Evolutionary conservation across 2,888 invertebrate genomes (phyloP).

Genomic region (Rapana venosa): DNA sequence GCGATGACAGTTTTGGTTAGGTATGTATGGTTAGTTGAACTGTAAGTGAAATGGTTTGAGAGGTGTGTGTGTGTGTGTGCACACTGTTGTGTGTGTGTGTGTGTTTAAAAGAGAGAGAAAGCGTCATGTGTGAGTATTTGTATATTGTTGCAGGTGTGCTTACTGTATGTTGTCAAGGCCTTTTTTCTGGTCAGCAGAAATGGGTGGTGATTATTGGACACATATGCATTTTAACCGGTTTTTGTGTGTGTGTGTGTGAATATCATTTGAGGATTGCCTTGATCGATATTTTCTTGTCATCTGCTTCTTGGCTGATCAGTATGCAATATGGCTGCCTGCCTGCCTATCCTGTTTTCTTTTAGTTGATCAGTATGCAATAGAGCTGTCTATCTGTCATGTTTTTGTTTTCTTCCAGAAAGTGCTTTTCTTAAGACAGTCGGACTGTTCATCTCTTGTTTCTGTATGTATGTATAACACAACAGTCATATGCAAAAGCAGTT

Average conservation of each 20-base stretch:
- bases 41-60: too few species aligned
- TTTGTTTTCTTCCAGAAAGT: too few species aligned
- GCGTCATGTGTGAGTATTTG: neutral
- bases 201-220: neutral
- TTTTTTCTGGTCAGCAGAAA: neutral
- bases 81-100: too few species aligned
- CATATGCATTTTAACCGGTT: neutral
- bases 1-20: too few species aligned
- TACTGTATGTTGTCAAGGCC: neutral
- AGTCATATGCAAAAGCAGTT: neutral
- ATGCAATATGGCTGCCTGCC: neutral
- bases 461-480: neutral
- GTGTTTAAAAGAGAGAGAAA: neutral
- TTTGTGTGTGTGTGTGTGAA: neutral
- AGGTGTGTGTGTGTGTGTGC: neutral
- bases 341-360: neutral
- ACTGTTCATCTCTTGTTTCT: neutral
- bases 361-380: too few species aligned
- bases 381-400: too few species aligned
- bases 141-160: too few species aligned
- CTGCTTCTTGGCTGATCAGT: neutral
- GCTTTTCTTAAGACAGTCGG: too few species aligned
- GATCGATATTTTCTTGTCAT: neutral
- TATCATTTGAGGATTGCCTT: neutral
- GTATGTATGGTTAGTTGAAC: too few species aligned